Evolutionary conservation across 1,140 invertebrate genomes (phyloP).

Genomic region (Asbolus verrucosus): DNA sequence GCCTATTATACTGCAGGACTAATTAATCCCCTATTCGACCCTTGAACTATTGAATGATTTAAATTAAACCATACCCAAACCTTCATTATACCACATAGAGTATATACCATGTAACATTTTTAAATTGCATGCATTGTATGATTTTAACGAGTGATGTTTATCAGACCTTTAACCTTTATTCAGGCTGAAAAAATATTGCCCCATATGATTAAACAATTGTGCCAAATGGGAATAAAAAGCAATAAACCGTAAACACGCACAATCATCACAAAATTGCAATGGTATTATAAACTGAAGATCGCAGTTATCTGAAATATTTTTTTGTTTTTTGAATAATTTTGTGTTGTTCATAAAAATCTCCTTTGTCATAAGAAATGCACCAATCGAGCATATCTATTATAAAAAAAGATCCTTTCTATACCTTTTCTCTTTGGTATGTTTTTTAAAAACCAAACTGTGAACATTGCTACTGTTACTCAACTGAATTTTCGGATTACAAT

Average conservation of each 20-base stretch:
- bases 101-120: not conserved
- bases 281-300: too few species aligned
- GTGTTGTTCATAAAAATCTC: too few species aligned
- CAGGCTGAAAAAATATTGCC: conserved; percentile 11
- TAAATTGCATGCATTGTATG: not conserved
- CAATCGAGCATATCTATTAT: too few species aligned
- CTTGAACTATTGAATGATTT: conserved; percentile 26
- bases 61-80: conserved; percentile 17
- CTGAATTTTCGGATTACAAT: too few species aligned
- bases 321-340: too few species aligned
- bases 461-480: too few species aligned
- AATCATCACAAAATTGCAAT: too few species aligned
- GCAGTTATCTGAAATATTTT: too few species aligned
- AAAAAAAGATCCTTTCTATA: too few species aligned
- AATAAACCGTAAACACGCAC: conserved; percentile 2
- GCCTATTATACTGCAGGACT: not conserved
- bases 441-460: too few species aligned
- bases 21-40: conserved; percentile 27
- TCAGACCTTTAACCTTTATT: conserved; percentile 1
- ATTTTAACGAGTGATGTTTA: conserved; percentile 1
- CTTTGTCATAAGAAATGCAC: too few species aligned
- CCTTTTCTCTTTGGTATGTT: too few species aligned
- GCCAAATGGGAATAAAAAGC: conserved; percentile 17
- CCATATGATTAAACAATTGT: conserved; percentile 22
- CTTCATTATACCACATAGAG: not conserved